Percentiles rank a stretch among this genome's conserved stretches.
These are phyloP conservation scores for Elgaria multicarinata DNA, from an alignment of 2,113 vertebrate species.

Conservation along the genomic window DNA sequence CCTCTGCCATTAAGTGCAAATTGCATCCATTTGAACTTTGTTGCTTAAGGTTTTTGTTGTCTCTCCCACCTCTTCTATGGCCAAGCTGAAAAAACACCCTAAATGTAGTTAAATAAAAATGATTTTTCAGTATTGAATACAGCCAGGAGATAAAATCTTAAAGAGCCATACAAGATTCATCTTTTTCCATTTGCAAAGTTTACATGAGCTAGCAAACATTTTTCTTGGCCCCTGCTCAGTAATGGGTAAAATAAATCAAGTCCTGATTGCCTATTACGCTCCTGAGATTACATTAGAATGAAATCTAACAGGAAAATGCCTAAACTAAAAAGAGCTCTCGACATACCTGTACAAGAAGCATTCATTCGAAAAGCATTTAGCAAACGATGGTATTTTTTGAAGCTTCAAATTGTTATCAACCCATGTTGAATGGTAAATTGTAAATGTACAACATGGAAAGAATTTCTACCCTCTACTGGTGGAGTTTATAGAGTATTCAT, in stretches of 20 bases:
- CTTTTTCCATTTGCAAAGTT: slow-evolving; percentile 10
- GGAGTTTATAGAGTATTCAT: background rate
- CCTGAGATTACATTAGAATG: slow-evolving; percentile 7
- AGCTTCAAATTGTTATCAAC: background rate
- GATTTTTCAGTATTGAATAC: slow-evolving; percentile 12
- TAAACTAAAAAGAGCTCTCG: background rate
- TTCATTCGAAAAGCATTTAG: background rate
- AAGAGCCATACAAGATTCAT: slow-evolving; percentile 1
- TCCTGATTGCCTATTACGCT: slow-evolving; percentile 11
- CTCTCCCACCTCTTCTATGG: background rate
- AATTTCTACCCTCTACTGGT: background rate
- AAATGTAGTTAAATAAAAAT: slow-evolving; percentile 9
- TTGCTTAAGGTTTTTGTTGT: background rate
- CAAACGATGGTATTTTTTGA: background rate
- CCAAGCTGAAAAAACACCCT: background rate
- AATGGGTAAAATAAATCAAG: background rate
- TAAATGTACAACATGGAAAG: background rate
- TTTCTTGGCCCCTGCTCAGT: background rate
- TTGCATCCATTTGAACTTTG: background rate
- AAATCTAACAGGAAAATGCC: background rate
- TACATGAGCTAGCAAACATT: background rate
- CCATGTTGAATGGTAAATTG: background rate
- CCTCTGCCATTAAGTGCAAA: background rate
- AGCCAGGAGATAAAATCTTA: background rate
- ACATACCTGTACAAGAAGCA: background rate